A percentile compares a stretch with the other conserved stretches of the same genome.
Evolutionary conservation across 2,113 vertebrate species (phyloP).

Genomic region (Tretioscincus oriximinensis): DNA sequence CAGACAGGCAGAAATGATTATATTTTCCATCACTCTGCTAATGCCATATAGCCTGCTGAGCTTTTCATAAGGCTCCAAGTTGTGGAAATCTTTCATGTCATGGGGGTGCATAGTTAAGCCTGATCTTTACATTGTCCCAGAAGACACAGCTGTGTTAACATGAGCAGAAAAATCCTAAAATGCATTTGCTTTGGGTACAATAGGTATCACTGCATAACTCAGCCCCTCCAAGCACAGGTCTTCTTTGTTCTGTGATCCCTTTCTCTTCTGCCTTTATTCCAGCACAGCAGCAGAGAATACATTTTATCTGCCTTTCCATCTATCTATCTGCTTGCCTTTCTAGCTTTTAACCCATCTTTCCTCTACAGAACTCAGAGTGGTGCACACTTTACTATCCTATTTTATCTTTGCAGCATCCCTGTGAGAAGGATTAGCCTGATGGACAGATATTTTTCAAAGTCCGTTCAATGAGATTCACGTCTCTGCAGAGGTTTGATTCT

Average conservation of each 20-base stretch:
- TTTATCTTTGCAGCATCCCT: not conserved
- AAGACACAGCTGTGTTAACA: conserved; percentile 6
- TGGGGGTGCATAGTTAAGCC: not conserved
- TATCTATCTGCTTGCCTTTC: not conserved
- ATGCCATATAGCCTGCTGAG: not conserved
- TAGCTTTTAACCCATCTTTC: not conserved
- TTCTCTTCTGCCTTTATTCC: not conserved
- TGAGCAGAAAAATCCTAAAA: conserved; percentile 1
- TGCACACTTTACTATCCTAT: not conserved
- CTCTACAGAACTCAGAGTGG: not conserved
- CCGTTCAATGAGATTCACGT: not conserved
- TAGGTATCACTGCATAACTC: conserved; percentile 3
- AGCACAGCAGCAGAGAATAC: not conserved
- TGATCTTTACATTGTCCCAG: conserved; percentile 9
- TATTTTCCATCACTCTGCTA: conserved; percentile 30
- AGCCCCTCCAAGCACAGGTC: not conserved
- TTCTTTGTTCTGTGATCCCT: conserved; percentile 12
- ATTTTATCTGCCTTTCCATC: not conserved
- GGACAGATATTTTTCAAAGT: not conserved
- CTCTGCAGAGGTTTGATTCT: not conserved
- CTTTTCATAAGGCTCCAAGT: conserved; percentile 27
- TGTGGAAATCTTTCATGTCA: not conserved
- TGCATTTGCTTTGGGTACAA: not conserved
- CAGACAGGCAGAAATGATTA: conserved; percentile 33
- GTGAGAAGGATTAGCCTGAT: not conserved